Evolutionary conservation across 2,797 vertebrate genomes (phyloP), one percentile per base, ranked within the genome.

Genomic region (Mormyrus hasselquistii): DNA sequence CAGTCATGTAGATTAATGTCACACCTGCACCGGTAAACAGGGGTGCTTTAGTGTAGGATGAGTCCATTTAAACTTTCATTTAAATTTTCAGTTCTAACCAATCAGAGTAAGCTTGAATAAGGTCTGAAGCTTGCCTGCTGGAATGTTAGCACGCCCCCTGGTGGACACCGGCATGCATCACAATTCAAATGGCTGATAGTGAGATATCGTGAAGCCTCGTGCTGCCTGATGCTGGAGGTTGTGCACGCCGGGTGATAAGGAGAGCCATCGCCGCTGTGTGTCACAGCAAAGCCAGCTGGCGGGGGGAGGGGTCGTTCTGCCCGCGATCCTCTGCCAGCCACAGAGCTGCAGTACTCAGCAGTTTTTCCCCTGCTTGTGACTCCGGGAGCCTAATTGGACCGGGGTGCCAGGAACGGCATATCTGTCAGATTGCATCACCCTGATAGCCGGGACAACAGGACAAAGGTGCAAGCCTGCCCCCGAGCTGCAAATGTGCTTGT

Each of bases 381-480:
- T 87, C 85, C 52, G 29, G 38, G 85, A 41, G 85, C 25, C 53
- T 87, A 87, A 87, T 87, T 87, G 85, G 85, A 57, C 14, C 6
- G 52, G 22, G 29, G 25, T 55, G 53, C 2, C 85, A 87, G 53
- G 34, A 87, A 8, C 16, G 29, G 3, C 29, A 2, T 55, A 53
- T 59, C 85, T 41, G 53, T 87, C 50, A 12, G 49, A 41, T 41
- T 87, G 53, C 53, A 57, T 87, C 85, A 38, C 53, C 85, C 29
- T 59, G 50, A 52, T 41, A 87, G 49, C 6, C 1, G 34, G 14
- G 85, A 87, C n/a, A 57, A 87, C 29, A 38, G 85, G 85, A 19
- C 19, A 57, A 38, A 29, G 22, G 85, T 57, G 85, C 25, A 4
- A 53, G 49, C 4, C n/a, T 55, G 53, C 25, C 50, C 83, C 16